Conservation (phyloP, 2,113 vertebrate species). For the Stercorarius parasiticus region DNA sequence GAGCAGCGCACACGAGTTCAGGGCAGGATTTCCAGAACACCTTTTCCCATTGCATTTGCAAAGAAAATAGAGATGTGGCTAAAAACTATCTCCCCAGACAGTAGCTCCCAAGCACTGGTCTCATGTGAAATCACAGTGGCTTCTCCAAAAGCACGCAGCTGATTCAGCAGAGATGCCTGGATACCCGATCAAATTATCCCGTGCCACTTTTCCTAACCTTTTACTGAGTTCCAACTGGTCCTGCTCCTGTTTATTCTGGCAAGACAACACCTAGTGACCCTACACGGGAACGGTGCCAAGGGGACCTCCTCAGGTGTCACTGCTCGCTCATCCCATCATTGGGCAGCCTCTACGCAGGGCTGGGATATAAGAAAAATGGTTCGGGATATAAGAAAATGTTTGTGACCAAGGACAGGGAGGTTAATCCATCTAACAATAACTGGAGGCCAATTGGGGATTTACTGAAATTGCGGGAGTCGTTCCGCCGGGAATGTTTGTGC, state of each 20-base stretch:
- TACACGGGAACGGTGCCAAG: not conserved
- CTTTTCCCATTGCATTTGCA: not conserved
- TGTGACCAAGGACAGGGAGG: not conserved
- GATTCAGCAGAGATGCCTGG: not conserved
- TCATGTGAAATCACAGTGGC: not conserved
- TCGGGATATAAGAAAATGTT: not conserved
- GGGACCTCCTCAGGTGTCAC: not conserved
- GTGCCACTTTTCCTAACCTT: not conserved
- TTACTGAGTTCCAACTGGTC: not conserved
- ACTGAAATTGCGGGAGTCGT: not conserved
- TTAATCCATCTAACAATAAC: not conserved
- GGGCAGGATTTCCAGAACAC: not conserved
- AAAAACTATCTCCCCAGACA: not conserved
- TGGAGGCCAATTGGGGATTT: not conserved
- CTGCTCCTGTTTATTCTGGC: not conserved
- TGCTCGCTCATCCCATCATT: not conserved
- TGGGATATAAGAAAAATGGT: not conserved
- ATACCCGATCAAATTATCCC: not conserved
- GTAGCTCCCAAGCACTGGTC: not conserved
- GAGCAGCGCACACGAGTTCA: not conserved
- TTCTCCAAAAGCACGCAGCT: not conserved
- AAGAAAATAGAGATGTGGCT: not conserved
- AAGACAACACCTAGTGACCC: not conserved
- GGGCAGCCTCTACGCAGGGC: not conserved
- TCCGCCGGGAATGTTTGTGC: not conserved